phyloP scores from a whole-genome alignment of 2,888 invertebrate species.

The Ophion obscuratus region DNA sequence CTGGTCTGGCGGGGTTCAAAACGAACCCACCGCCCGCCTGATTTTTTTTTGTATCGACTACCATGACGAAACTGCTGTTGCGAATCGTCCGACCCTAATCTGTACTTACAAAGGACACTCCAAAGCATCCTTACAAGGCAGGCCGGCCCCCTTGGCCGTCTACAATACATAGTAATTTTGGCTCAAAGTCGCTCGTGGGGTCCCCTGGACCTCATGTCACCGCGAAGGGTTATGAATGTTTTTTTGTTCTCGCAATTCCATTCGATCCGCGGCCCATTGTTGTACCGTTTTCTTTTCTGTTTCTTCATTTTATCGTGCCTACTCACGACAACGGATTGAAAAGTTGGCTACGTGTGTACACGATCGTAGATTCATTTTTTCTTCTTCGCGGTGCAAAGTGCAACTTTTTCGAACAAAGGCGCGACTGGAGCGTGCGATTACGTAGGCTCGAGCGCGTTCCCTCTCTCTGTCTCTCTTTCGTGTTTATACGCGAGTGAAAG shows the following conservation, averaged over 20 bases:
- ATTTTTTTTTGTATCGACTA: no score
- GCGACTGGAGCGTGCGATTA: constrained; percentile 60
- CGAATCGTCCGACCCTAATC: no score
- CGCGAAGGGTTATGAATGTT: neutral
- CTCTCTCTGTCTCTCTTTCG: constrained; percentile 21
- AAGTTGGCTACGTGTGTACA: constrained; percentile 1
- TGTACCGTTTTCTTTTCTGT: neutral
- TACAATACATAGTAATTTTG: no score
- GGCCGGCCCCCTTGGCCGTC: no score
- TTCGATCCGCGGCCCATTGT: neutral
- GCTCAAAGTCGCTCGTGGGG: no score
- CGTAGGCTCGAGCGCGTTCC: constrained; percentile 44
- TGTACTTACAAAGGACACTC: no score
- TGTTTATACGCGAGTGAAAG: constrained; percentile 61
- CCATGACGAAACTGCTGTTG: no score
- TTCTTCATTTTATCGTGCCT: neutral
- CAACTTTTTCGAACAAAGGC: constrained; percentile 59
- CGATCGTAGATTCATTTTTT: constrained; percentile 35
- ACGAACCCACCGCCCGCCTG: no score
- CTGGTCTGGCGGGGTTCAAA: no score
- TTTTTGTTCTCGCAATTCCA: neutral
- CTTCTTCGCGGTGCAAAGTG: constrained; percentile 33
- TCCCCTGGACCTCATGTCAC: no score
- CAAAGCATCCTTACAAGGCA: no score
- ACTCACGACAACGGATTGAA: constrained; percentile 9